Evolutionary conservation across 2,888 invertebrate genomes (phyloP).

Genomic region (Pardosa pseudoannulata): DNA sequence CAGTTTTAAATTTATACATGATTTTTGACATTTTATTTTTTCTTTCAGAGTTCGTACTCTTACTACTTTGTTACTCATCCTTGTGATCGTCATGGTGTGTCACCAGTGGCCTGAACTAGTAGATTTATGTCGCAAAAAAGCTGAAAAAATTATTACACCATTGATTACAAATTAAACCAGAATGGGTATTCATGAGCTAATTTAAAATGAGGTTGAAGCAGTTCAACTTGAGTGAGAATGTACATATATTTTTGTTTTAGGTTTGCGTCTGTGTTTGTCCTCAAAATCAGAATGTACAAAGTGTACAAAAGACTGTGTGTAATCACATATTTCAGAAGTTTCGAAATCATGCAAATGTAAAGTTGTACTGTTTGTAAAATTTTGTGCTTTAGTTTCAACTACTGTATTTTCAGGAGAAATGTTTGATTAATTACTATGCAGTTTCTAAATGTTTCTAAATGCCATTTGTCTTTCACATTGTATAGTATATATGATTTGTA

Average conservation of each 20-base stretch:
- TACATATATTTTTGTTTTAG: neutral
- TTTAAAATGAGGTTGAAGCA: neutral
- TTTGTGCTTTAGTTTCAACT: neutral
- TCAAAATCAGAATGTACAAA: neutral
- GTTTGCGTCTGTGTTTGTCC: neutral
- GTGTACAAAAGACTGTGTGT: neutral
- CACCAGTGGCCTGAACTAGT: conserved; percentile 91
- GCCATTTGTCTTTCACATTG: conserved; percentile 4
- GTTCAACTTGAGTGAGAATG: neutral
- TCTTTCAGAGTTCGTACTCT: conserved; percentile 88
- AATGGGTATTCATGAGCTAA: neutral
- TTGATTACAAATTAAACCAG: neutral
- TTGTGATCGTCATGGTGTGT: conserved; percentile 88
- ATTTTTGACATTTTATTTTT: conserved; percentile 74
- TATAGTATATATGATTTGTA: neutral
- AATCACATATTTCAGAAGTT: neutral
- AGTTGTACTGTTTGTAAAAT: neutral
- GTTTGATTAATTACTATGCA: neutral
- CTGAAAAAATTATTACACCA: conserved; percentile 22
- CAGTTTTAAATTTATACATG: no score
- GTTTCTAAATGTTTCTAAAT: no score
- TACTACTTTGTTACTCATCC: conserved; percentile 88
- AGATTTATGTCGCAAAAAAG: conserved; percentile 57
- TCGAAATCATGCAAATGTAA: neutral
- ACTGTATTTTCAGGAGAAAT: neutral